Evolutionary conservation across 2,113 vertebrate species (phyloP), one percentile per base, ranked within the genome.

Genomic region (Oriolus oriolus): DNA sequence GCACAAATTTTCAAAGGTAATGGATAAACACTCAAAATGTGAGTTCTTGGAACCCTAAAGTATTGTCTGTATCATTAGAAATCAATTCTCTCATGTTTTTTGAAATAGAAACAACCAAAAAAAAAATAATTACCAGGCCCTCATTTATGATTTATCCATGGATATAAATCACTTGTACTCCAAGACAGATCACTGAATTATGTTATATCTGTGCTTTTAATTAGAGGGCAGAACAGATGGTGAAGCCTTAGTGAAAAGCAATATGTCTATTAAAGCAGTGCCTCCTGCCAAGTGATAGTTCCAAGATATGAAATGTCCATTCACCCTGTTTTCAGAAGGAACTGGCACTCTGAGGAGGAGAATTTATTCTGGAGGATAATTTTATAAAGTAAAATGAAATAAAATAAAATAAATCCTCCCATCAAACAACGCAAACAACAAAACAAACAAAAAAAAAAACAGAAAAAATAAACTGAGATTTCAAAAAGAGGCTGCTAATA

Each of bases 181-280:
- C 69, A 73, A 84, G 63, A 41, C 4, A 77, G 41, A 93, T 59
- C 54, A 82, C 13, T 75, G 50, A 92, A 84, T 95, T 93, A 71
- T 56, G 37, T 54, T 92, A 11, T 87, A 78, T 31, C 61, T 84
- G 24, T 16, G 37, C 54, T 59, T 87, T n/a, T 63, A 97, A 93
- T 90, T 91, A 92, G 27, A 94, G 50, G 21, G 56, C 52, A 94
- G 56, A 73, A 91, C 82, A 97, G 84, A 94, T 86, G 73, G 66
- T 54, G 26, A 76, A 93, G 33, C 30, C 42, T 82, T 28, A 20
- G 21, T 79, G 93, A 88, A 84, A 97, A 96, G 52, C 71, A 45
- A 68, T 88, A n/a, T 78, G 49, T 95, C 92, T 96, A 54, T 95
- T 96, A 81, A 94, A 96, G 77, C 60, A 44, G 30, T 19, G 7